Evolutionary conservation across 2,113 vertebrate genomes (phyloP).

Genomic region (Ctenodactylus gundi): DNA sequence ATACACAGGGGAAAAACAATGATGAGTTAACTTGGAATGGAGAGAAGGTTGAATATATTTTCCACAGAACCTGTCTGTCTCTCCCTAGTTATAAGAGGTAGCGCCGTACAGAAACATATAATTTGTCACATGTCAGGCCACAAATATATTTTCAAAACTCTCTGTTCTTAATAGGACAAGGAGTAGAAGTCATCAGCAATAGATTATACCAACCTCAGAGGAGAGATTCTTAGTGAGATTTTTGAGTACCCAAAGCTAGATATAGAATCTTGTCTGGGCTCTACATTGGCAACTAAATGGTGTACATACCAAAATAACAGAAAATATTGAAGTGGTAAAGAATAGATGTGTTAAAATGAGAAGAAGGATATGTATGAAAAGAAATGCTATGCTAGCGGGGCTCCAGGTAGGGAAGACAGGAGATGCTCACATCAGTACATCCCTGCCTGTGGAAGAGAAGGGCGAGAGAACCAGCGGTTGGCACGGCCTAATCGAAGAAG

Average conservation of each 20-base stretch:
- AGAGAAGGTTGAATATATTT: neutral
- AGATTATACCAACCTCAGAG: neutral
- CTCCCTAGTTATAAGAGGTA: neutral
- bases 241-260: neutral
- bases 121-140: neutral
- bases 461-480: neutral
- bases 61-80: neutral
- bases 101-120: neutral
- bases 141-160: neutral
- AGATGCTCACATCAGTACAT: too few species aligned
- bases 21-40: neutral
- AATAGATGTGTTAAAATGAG: neutral
- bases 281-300: neutral
- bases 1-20: neutral
- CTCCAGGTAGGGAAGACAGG: neutral
- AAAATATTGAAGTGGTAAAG: neutral
- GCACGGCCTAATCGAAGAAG: neutral
- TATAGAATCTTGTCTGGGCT: neutral
- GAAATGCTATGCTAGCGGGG: neutral
- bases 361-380: neutral
- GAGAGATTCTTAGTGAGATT: neutral
- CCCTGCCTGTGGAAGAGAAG: too few species aligned
- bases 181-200: neutral
- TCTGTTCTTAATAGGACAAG: neutral
- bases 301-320: neutral